Conservation (phyloP, 2,888 invertebrate species). For the Stenoptilia bipunctidactyla region DNA sequence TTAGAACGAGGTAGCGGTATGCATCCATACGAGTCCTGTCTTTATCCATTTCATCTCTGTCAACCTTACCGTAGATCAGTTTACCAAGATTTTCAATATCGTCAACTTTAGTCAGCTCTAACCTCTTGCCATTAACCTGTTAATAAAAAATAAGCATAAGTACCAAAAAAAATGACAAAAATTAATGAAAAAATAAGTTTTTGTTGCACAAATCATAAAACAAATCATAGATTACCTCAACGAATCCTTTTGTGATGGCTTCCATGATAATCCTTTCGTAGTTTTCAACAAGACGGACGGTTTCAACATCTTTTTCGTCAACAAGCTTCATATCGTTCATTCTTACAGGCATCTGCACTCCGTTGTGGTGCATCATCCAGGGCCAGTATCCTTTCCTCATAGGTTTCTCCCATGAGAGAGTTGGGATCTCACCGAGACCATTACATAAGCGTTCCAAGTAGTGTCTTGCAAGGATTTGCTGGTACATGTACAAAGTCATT, state of each 20-base stretch:
- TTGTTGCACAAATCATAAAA: background rate
- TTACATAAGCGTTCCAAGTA: slow-evolving; percentile 67
- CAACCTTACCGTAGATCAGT: slow-evolving; percentile 54
- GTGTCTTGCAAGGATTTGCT: slow-evolving; percentile 76
- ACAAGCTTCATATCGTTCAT: slow-evolving; percentile 47
- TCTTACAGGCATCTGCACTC: slow-evolving; percentile 65
- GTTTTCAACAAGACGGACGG: slow-evolving; percentile 35
- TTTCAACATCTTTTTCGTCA: slow-evolving; percentile 32
- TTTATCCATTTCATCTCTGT: slow-evolving; percentile 37
- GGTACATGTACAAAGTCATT: slow-evolving; percentile 72
- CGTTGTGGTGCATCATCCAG: slow-evolving; percentile 65
- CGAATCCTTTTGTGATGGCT: slow-evolving; percentile 67
- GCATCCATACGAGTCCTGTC: slow-evolving; percentile 40
- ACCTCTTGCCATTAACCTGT: slow-evolving; percentile 46
- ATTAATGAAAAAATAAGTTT: slow-evolving; percentile 1
- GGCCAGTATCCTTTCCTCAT: slow-evolving; percentile 70
- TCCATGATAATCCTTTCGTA: slow-evolving; percentile 70
- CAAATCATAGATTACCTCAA: slow-evolving; percentile 41
- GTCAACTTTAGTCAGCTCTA: slow-evolving; percentile 46
- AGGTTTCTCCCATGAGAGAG: slow-evolving; percentile 55
- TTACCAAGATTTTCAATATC: slow-evolving; percentile 70
- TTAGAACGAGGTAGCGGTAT: slow-evolving; percentile 71
- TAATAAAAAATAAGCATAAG: slow-evolving; percentile 9
- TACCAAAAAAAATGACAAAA: background rate
- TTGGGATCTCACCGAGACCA: slow-evolving; percentile 48